Evolutionary conservation across 2,888 invertebrate genomes (phyloP), one percentile per base, ranked within the genome.

Genomic region (Meloe dianella): DNA sequence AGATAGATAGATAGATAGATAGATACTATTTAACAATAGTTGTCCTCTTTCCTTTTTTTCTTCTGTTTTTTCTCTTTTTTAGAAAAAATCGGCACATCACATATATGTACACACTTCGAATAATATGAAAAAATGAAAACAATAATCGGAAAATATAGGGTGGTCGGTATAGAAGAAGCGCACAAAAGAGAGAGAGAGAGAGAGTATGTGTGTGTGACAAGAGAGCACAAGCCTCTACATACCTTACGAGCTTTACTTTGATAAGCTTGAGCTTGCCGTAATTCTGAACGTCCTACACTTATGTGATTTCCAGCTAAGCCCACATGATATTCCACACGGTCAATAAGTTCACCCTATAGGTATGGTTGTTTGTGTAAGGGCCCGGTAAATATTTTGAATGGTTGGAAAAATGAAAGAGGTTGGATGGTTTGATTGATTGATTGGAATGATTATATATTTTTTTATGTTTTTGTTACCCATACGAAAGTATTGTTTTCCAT

Each of bases 301-400:
- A 96, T 92, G 87, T 92, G 93, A 85, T 94, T 93, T 76, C 90
- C 90, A 75, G 95, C 92, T 84, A 92, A 91, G 79, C 91, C 90
- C 76, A 97, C 96, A 86, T 96, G 94, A 87, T 93, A 93, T 88
- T 97, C 96, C 86, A 97, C 94, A 85, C 94, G 89, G 88, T 96
- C 95, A 83, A 96, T 90, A 89, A 95, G 91, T 87, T 96, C 96
- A 82, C 96, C 97, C 96, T 97, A 87, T 68, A 77, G 71, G 67
- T 71, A 66, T 71, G 68, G 35, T 35, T 10, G 35, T 35, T 7
- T 12, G 12, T 35, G 35, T 12, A 14, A 12, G 32, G 32, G 32
- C 3, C 12, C 14, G 38, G 38, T 38, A n/a, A 38, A 14, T 4
- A 62, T 22, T 29, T 63, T 20, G 9, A 69, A 64, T 63, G 63